phyloP scores from a whole-genome alignment of 2,113 vertebrate genomes.

The Strix aluco region DNA sequence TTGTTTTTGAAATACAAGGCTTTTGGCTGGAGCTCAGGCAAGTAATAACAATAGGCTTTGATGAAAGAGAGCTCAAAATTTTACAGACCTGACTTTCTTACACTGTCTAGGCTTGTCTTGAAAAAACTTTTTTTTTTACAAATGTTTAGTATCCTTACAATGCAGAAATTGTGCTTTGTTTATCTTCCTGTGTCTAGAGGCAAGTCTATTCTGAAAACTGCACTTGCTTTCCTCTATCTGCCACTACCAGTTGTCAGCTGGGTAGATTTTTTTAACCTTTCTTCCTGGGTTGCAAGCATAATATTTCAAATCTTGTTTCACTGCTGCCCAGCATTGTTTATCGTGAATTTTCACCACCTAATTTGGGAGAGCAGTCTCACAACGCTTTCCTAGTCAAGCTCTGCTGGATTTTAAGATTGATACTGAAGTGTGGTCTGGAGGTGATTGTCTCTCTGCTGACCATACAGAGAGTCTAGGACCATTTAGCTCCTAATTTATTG shows the following conservation, averaged over 20 bases:
- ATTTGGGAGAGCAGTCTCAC: not conserved
- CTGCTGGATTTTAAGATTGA: not conserved
- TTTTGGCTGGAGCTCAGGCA: not conserved
- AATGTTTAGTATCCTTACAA: not conserved
- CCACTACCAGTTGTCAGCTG: not conserved
- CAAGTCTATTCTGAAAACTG: not conserved
- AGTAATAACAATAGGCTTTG: fast-evolving
- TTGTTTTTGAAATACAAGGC: not conserved
- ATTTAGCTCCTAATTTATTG: not conserved
- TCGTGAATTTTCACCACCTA: not conserved
- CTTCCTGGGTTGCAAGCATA: not conserved
- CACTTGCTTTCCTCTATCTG: not conserved
- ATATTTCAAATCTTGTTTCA: not conserved
- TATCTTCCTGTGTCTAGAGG: not conserved
- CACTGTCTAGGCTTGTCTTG: not conserved
- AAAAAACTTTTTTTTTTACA: not conserved
- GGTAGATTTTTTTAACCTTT: not conserved
- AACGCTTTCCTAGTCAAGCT: not conserved
- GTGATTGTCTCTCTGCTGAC: not conserved
- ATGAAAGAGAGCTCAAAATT: not conserved
- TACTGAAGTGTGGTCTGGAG: not conserved
- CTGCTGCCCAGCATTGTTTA: not conserved
- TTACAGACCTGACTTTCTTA: not conserved
- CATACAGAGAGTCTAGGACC: not conserved
- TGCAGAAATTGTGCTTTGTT: not conserved